phyloP scores from a whole-genome alignment of 2,797 vertebrate species.

The Lerista edwardsae region DNA sequence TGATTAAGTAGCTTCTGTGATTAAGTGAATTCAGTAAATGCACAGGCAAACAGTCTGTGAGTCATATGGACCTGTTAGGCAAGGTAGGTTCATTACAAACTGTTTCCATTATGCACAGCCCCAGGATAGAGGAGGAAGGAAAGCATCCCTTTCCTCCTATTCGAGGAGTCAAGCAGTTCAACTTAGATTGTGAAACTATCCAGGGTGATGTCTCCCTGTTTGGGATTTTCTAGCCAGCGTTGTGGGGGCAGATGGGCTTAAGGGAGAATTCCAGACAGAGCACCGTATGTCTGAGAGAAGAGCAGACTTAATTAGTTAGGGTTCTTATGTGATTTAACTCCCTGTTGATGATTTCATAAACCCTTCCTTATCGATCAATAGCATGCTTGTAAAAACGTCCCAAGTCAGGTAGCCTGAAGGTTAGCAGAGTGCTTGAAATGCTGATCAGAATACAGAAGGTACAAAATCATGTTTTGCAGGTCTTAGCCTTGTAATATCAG shows the following conservation, averaged over 20 bases:
- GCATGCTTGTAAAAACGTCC: neutral
- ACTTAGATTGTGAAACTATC: neutral
- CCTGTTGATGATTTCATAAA: neutral
- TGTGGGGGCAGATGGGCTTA: neutral
- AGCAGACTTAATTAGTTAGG: neutral
- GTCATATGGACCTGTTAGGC: neutral
- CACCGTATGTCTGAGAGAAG: slow-evolving; percentile 1
- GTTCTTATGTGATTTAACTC: neutral
- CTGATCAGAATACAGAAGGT: neutral
- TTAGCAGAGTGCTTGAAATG: neutral
- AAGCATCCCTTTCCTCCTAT: neutral
- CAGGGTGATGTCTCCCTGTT: neutral
- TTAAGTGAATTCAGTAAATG: neutral
- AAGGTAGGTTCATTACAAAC: neutral
- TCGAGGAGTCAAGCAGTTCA: neutral
- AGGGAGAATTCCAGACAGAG: slow-evolving; percentile 51
- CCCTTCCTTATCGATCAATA: neutral
- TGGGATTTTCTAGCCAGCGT: neutral
- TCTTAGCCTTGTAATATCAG: neutral
- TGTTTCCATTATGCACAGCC: neutral
- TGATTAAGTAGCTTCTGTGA: neutral
- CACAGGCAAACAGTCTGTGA: neutral
- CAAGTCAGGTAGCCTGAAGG: neutral
- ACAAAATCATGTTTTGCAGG: neutral
- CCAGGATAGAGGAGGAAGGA: neutral